A percentile compares a stretch with the other conserved stretches of the same genome.
These are phyloP conservation scores for Drosophila arizonae DNA, from an alignment of 1,140 invertebrate genomes.

Conservation along the genomic window DNA sequence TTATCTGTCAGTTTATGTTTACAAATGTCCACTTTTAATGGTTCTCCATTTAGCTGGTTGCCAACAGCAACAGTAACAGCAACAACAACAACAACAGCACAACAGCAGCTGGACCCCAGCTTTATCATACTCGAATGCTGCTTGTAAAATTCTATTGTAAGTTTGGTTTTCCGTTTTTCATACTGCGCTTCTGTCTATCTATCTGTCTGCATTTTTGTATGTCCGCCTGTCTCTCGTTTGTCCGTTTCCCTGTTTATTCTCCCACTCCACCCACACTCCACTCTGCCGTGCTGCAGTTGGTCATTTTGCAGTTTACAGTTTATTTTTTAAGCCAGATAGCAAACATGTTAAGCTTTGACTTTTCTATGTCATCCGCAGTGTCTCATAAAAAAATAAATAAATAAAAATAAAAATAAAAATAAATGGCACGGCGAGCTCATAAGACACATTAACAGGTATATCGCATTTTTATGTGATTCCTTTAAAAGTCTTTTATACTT, in stretches of 20 bases:
- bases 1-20: slow-evolving; percentile 81
- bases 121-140: slow-evolving; percentile 50
- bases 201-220: slow-evolving; percentile 8
- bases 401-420: too few species aligned
- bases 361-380: slow-evolving; percentile 7
- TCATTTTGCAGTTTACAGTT: slow-evolving; percentile 24
- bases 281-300: slow-evolving; percentile 1
- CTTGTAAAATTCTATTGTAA: slow-evolving; percentile 44
- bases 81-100: slow-evolving; percentile 1
- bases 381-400: neutral
- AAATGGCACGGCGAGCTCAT: neutral
- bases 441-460: too few species aligned
- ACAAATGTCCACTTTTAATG: slow-evolving; percentile 79
- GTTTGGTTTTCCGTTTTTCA: slow-evolving; percentile 42
- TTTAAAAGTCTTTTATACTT: too few species aligned
- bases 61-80: slow-evolving; percentile 32
- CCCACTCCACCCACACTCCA: neutral
- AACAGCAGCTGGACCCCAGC: neutral
- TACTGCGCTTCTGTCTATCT: slow-evolving; percentile 14
- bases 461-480: too few species aligned
- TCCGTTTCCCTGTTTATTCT: neutral
- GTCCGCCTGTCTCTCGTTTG: neutral
- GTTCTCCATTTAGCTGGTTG: slow-evolving; percentile 64
- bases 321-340: neutral
- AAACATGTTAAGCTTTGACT: slow-evolving; percentile 4